Percentiles rank a stretch among this genome's conserved stretches.
These are phyloP conservation scores for Luperina testacea DNA, from an alignment of 2,888 invertebrate genomes.

Conservation along the genomic window DNA sequence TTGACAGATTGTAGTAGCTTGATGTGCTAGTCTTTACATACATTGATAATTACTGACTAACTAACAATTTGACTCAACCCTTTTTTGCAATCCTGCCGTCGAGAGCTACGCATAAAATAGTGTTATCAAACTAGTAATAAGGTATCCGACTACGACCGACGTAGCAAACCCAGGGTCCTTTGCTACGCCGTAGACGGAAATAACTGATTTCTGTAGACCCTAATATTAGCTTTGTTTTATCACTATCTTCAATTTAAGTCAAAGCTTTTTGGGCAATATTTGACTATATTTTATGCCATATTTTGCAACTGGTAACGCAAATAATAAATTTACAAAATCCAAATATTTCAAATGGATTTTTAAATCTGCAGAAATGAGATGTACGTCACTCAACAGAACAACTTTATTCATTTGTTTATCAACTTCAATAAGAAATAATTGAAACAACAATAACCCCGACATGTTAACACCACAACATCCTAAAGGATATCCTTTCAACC, in stretches of 20 bases:
- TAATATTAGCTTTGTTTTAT: not conserved
- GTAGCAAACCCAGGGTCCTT: not conserved
- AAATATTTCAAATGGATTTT: not conserved
- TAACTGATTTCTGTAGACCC: not conserved
- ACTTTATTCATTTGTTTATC: not conserved
- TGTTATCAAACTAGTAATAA: not conserved
- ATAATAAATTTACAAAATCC: not conserved
- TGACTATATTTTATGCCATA: not conserved
- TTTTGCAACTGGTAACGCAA: not conserved
- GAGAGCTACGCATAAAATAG: not conserved
- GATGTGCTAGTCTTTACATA: no score
- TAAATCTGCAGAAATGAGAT: not conserved
- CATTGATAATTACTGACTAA: not conserved
- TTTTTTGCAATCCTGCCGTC: not conserved
- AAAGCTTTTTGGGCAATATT: not conserved
- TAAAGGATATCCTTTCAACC: conserved; percentile 31
- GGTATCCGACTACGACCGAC: not conserved
- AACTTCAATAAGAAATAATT: conserved; percentile 4
- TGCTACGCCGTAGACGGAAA: not conserved
- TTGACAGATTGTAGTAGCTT: no score
- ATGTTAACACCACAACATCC: conserved; percentile 43
- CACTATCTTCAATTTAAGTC: not conserved
- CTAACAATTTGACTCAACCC: not conserved
- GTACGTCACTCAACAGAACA: not conserved
- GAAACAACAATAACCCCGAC: conserved; percentile 10